Evolutionary conservation across 2,113 vertebrate genomes (phyloP), one percentile per base, ranked within the genome.

Genomic region (Turnix velox): DNA sequence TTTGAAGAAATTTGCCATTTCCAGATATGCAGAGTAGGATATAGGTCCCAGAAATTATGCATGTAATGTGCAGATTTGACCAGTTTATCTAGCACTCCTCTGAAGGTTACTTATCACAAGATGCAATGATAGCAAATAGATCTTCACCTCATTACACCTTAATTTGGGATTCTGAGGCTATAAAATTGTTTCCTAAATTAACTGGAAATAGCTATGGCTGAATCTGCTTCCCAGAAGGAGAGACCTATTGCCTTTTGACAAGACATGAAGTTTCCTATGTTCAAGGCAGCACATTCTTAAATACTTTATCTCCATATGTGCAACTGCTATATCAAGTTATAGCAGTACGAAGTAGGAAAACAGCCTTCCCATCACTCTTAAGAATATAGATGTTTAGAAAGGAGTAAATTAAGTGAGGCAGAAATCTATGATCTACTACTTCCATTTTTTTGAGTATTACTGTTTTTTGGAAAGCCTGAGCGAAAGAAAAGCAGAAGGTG

Each of bases 181-280:
- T 84, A 90, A 84, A 92, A 79, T 59, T 1, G 0, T 94, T 90
- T 74, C 0, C 1, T 80, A 90, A 84, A 88, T 90, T 92, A 57
- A 68, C 84, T 90, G 66, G 54, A 88, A 91, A 93, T 67, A 88
- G 30, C 63, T 93, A 22, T 79, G 66, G 67, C 66, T 95, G 84
- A 81, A 61, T 86, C 83, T 87, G 45, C 49, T 82, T 79, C 67
- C 67, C 23, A 0, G 35, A 45, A 23, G 12, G n/a, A 28, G 16
- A 66, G 73, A 58, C 33, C 39, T 84, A 52, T 43, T 82, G 87
- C 52, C 84, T 91, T 91, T 82, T 92, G 65, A 61, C 72, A 88
- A 91, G 92, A 59, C 37, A 20, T 42, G 77, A 88, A 69, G 62
- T 75, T 87, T 69, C 46, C 81, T 84, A 9, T 73, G 87, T 72